Conservation (phyloP, 1,140 invertebrate genomes). For the Paraescarpia echinospica region DNA sequence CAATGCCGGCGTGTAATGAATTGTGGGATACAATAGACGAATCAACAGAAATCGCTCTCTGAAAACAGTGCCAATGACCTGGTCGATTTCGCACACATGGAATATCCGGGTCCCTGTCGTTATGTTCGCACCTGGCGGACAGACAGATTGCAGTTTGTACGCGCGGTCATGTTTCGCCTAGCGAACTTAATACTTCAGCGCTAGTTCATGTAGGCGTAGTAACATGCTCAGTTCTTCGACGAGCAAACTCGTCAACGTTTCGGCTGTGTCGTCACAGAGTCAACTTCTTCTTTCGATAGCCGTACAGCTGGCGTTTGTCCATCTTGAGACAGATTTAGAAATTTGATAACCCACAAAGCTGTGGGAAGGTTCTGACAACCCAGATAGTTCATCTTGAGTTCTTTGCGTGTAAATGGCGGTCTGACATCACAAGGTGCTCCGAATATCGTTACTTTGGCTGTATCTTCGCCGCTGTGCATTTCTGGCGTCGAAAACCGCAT, state of each 20-base stretch:
- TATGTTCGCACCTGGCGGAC: neutral
- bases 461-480: constrained; percentile 33
- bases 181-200: neutral
- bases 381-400: constrained; percentile 57
- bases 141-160: neutral
- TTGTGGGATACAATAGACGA: neutral
- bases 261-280: neutral
- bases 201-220: neutral
- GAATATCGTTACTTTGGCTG: constrained; percentile 53
- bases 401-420: constrained; percentile 55
- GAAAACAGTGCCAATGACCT: neutral
- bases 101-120: neutral
- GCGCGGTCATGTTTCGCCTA: neutral
- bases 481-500: constrained; percentile 53
- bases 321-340: constrained; percentile 10
- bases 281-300: neutral
- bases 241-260: neutral
- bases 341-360: constrained; percentile 21
- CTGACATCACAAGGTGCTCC: constrained; percentile 61
- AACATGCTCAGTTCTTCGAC: neutral
- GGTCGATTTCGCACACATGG: neutral
- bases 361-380: constrained; percentile 61
- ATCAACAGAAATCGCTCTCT: neutral
- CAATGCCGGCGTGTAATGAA: neutral
- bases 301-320: neutral